Conservation (phyloP, 1,140 invertebrate genomes). For the Orchestia grillus region DNA sequence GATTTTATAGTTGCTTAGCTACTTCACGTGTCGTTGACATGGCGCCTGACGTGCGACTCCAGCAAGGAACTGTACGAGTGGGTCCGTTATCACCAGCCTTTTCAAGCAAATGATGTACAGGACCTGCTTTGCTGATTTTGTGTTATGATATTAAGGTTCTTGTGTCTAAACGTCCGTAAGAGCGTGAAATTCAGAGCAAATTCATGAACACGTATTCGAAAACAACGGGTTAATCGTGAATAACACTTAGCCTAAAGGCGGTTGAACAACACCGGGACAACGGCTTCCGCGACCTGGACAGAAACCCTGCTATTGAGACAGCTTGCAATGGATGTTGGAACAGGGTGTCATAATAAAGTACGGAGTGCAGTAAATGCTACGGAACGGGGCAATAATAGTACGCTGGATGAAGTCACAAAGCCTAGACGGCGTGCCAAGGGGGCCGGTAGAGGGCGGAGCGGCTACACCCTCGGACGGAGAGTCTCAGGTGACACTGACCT, state of each 20-base stretch:
- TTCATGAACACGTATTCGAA: neutral
- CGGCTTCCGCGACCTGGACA: neutral
- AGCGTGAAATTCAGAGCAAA: too few species aligned
- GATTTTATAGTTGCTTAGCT: too few species aligned
- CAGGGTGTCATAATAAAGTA: neutral
- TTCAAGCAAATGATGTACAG: too few species aligned
- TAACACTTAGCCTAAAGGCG: neutral
- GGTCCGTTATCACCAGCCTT: too few species aligned
- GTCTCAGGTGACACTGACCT: neutral
- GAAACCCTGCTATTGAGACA: neutral
- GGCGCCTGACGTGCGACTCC: too few species aligned
- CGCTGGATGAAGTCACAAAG: neutral
- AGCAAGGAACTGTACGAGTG: too few species aligned
- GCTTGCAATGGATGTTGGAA: too few species aligned
- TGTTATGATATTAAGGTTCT: too few species aligned
- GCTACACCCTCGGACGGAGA: neutral
- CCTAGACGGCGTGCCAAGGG: neutral
- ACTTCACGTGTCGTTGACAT: too few species aligned
- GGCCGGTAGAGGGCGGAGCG: neutral
- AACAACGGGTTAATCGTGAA: neutral
- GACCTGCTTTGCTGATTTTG: too few species aligned
- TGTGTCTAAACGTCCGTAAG: too few species aligned
- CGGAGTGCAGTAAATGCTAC: neutral
- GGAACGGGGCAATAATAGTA: neutral
- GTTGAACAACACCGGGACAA: neutral